Evolutionary conservation across 2,113 vertebrate species (phyloP).

Genomic region (Pardalotus punctatus): DNA sequence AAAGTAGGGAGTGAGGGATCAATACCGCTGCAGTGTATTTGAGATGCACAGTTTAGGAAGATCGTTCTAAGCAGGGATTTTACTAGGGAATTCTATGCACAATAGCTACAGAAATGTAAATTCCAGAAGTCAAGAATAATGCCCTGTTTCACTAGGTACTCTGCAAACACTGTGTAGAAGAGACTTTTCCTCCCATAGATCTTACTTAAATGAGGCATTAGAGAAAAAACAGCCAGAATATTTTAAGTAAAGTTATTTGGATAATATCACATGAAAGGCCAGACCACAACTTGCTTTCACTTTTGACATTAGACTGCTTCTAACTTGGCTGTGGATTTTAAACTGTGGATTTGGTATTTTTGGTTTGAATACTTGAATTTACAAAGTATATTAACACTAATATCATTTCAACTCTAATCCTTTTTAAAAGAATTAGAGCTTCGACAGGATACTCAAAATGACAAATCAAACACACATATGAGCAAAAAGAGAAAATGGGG

Average conservation of each 20-base stretch:
- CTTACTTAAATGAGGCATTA: not conserved
- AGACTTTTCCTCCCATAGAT: not conserved
- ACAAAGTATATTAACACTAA: not conserved
- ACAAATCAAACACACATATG: not conserved
- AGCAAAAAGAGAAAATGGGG: not conserved
- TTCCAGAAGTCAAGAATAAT: not conserved
- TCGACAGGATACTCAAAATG: not conserved
- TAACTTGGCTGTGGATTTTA: too few relatives aligned
- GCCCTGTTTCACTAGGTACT: not conserved
- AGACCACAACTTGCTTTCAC: not conserved
- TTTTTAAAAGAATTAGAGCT: not conserved
- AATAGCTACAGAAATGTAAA: not conserved
- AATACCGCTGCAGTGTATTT: not conserved
- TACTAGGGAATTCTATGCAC: not conserved
- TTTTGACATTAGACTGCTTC: not conserved
- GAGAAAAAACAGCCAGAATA: not conserved
- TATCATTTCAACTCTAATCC: not conserved
- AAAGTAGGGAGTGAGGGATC: not conserved
- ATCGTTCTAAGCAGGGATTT: not conserved
- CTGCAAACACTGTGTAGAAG: not conserved
- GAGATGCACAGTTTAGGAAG: not conserved
- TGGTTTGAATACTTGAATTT: not conserved
- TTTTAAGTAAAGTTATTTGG: not conserved
- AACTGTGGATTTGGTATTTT: not conserved
- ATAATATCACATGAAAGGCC: not conserved